phyloP scores from a whole-genome alignment of 2,113 vertebrate genomes.

The Crypturellus undulatus region DNA sequence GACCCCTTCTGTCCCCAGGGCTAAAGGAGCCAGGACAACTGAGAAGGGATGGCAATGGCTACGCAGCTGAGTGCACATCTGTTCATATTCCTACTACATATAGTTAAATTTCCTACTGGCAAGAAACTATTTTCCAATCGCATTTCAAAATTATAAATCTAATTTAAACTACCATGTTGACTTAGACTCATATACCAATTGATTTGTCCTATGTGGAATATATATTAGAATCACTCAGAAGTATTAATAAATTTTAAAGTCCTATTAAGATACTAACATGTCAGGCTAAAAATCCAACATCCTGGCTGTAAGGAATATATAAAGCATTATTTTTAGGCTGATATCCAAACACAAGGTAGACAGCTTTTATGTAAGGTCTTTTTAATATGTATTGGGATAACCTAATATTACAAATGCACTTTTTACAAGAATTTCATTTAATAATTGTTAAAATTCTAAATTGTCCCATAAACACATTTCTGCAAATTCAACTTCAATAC shows the following conservation, averaged over 20 bases:
- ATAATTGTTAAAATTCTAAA: background rate
- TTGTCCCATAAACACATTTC: slow-evolving; percentile 14
- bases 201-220: background rate
- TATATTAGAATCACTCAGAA: background rate
- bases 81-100: accelerated
- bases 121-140: background rate
- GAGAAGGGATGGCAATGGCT: background rate
- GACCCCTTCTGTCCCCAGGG: background rate
- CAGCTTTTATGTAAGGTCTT: background rate
- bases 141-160: background rate
- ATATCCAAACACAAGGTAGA: background rate
- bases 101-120: background rate
- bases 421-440: slow-evolving; percentile 14
- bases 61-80: background rate
- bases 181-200: background rate
- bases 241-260: background rate
- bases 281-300: background rate
- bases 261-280: background rate
- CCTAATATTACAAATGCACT: background rate
- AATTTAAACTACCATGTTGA: background rate
- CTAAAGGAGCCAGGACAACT: background rate
- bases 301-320: background rate
- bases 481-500: background rate
- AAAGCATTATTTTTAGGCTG: background rate
- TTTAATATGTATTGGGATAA: background rate